phyloP scores from a whole-genome alignment of 2,113 vertebrate genomes.

The Choloepus hoffmanni region DNA sequence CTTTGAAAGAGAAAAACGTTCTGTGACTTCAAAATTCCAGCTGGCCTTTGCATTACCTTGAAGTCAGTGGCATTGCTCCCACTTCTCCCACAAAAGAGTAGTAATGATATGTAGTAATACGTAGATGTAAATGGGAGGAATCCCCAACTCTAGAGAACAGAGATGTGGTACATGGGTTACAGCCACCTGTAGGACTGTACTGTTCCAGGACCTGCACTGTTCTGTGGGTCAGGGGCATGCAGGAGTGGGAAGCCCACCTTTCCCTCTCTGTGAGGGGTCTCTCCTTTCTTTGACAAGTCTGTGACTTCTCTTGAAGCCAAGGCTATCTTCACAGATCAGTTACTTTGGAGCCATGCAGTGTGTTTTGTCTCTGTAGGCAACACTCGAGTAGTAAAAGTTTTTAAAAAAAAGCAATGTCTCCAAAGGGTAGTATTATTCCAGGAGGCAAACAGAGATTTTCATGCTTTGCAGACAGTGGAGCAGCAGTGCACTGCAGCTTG shows the following conservation, averaged over 20 bases:
- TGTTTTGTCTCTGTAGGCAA: not conserved
- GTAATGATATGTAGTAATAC: not conserved
- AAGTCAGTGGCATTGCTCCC: not conserved
- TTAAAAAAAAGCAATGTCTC: not conserved
- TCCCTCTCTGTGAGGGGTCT: constrained; percentile 16
- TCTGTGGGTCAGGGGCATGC: not conserved
- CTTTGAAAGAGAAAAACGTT: not conserved
- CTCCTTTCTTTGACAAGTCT: constrained; percentile 41
- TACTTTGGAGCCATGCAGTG: constrained; percentile 64
- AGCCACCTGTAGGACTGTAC: too few species aligned
- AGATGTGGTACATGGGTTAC: too few species aligned
- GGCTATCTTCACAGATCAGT: constrained; percentile 22
- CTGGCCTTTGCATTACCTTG: not conserved
- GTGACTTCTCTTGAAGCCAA: not conserved
- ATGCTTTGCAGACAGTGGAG: not conserved
- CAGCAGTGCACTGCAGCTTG: accelerated
- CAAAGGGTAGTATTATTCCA: not conserved
- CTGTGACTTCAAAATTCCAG: not conserved
- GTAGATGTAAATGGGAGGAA: not conserved
- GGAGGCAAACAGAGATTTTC: not conserved
- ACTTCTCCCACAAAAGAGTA: accelerated
- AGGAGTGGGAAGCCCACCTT: not conserved
- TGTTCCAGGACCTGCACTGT: not conserved
- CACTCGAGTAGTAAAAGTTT: constrained; percentile 2
- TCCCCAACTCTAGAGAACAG: too few species aligned